phyloP scores from a whole-genome alignment of 2,113 vertebrate genomes.

The Aplodontia rufa region DNA sequence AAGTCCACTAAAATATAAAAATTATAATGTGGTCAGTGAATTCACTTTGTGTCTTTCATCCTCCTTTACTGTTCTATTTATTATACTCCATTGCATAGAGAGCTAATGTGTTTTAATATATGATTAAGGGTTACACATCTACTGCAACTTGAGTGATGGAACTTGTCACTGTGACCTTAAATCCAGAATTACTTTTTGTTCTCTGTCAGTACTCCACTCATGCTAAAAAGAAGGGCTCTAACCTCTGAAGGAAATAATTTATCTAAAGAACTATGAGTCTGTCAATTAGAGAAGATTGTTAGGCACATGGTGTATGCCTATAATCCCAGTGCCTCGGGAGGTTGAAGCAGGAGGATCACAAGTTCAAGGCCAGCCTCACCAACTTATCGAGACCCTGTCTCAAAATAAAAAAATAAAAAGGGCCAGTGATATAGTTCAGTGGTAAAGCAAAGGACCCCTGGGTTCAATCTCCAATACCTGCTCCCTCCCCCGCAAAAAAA shows the following conservation, averaged over 20 bases:
- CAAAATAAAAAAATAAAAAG: too few relatives aligned
- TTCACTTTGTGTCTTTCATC: background rate
- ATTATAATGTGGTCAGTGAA: background rate
- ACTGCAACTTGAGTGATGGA: background rate
- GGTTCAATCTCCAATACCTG: too few relatives aligned
- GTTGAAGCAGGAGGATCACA: too few relatives aligned
- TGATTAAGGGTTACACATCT: background rate
- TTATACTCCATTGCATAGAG: background rate
- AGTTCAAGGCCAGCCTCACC: too few relatives aligned
- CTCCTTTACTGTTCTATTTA: conserved; percentile 19
- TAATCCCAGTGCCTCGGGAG: too few relatives aligned
- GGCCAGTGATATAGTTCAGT: too few relatives aligned
- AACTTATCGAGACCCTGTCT: too few relatives aligned
- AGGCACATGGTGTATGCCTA: too few relatives aligned
- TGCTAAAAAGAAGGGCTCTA: conserved; percentile 2
- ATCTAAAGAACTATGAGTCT: conserved; percentile 18
- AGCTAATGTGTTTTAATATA: conserved; percentile 1
- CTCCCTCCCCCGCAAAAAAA: too few relatives aligned
- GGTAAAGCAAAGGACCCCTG: too few relatives aligned
- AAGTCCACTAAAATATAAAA: background rate
- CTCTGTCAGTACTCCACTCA: background rate
- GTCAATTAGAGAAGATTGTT: background rate
- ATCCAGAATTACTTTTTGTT: conserved; percentile 39
- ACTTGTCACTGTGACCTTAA: conserved; percentile 37
- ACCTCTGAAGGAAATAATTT: conserved; percentile 12